Base-by-base conservation (phyloP, 1,140 invertebrate genomes). In the Pollicipes pollicipes region DNA sequence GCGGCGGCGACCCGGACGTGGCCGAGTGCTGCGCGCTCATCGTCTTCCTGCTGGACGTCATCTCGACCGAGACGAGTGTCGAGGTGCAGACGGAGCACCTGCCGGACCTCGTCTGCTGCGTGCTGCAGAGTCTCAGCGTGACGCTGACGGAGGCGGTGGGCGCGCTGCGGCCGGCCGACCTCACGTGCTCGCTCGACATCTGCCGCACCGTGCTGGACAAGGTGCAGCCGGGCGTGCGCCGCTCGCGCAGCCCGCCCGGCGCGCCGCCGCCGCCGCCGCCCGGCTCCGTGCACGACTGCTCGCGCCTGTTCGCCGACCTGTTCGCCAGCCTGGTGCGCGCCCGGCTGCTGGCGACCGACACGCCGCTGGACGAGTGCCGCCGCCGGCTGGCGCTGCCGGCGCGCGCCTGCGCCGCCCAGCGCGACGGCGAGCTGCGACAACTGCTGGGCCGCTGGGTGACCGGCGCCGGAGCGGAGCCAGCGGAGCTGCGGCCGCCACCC, bases 41-140 rank as follows among this genome's bases (percentile, higher is more conserved):
- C 13, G 87, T 89, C 77, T 91, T 91, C 77, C 80, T 94, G 1
- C 77, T 94, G 68, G 89, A 91, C 73, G 86, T 88, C 8, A 85
- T 93, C 0, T 88, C 89, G 0, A 80, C 91, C 68, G 90, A 93
- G 77, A 87, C 88, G 31, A 90, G 88, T 75, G 82, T 85, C 35
- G 89, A 92, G 76, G 90, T 86, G 24, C 87, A 88, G n/a, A 87
- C 87, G 10, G 87, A 91, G 73, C 88, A 91, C 77, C 78, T 92
- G 24, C 90, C 89, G 10, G 84, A 85, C 71, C 81, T 91, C 64
- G 86, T 91, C 75, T 79, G 85, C 66, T 82, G 86, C 71, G 84
- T 92, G 24, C 77, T 77, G 32, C 72, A 75, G 30, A 45, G 69
- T 27, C 24, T 70, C 3, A 6, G 30, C 35, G 45, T 30, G 66